Conservation (phyloP, 2,888 invertebrate species). For the Eurytoma adleriae region DNA sequence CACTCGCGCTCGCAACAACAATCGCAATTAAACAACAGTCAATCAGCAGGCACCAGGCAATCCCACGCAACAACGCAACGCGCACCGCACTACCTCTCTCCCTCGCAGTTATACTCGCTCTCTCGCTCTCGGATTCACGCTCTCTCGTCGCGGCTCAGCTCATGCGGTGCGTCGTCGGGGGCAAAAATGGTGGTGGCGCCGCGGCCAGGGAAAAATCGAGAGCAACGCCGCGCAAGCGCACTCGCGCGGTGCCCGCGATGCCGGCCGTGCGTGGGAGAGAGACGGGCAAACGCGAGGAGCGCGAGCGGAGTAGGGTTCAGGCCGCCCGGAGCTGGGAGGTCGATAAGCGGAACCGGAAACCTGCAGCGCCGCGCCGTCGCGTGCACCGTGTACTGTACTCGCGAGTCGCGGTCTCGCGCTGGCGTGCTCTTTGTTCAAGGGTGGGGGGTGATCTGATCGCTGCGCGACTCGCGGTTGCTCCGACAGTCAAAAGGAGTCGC, state of each 20-base stretch:
- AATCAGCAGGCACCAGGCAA: background rate
- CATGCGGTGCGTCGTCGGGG: conserved; percentile 47
- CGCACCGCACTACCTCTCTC: conserved; percentile 53
- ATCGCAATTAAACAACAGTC: conserved; percentile 29
- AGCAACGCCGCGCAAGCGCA: background rate
- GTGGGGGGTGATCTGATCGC: background rate
- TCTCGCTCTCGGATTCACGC: conserved; percentile 36
- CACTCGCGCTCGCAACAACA: conserved; percentile 43
- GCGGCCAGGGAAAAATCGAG: conserved; percentile 31
- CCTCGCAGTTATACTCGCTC: conserved; percentile 51
- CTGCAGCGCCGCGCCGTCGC: background rate
- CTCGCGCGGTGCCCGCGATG: background rate
- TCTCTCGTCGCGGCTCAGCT: conserved; percentile 39
- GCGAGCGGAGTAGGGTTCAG: background rate
- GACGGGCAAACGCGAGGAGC: background rate
- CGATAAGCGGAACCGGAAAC: conserved; percentile 56
- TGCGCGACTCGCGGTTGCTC: background rate
- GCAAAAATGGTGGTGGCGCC: conserved; percentile 55
- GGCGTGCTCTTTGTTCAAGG: too few relatives aligned
- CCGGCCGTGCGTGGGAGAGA: background rate
- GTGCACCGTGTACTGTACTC: background rate
- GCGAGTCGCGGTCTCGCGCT: background rate
- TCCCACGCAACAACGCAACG: conserved; percentile 20
- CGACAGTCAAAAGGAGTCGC: too few relatives aligned
- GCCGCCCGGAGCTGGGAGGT: conserved; percentile 23